Evolutionary conservation across 2,113 vertebrate species (phyloP), one percentile per base, ranked within the genome.

Genomic region (Nanorana parkeri): DNA sequence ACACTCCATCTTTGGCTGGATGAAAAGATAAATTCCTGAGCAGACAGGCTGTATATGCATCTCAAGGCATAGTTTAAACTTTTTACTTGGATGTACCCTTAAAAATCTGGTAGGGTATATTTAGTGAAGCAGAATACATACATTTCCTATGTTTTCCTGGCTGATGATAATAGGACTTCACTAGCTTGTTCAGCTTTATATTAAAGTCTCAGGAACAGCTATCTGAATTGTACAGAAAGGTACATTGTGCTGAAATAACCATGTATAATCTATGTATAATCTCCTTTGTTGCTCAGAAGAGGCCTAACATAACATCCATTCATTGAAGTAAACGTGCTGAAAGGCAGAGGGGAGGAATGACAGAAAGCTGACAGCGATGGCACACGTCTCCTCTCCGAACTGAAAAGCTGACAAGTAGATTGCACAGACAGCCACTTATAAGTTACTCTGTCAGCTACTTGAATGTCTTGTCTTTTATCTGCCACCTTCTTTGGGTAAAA

Each of bases 281-380:
- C 60, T 85, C 83, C 69, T 85, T 77, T 55, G 55, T 6, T 84
- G 82, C 83, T 58, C 79, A 68, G 84, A 84, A 87, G 88, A 89
- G 41, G 86, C 83, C 32, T 68, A 87, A 90, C 83, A 91, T 89
- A 89, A 88, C 87, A 88, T 86, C 88, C 88, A 90, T 90, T 91
- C 80, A 91, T 93, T 90, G 90, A 91, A 88, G 91, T 91, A 93
- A 93, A 91, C 77, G 90, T 51, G 92, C 94, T 92, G 94, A 95
- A 94, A 96, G 91, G 91, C 91, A 84, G 87, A 90, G 87, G 89
- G 88, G 90, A 86, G 89, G 87, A 93, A 93, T 94, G 94, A 94
- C 92, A 93, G 88, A 91, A 90, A 91, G 90, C 90, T 92, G 94
- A 95, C 92, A 92, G 90, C 86, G 86, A 87, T 87, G 92, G 91